Evolutionary conservation across 2,888 invertebrate species (phyloP), one percentile per base, ranked within the genome.

Genomic region (Lamellibrachia satsuma): DNA sequence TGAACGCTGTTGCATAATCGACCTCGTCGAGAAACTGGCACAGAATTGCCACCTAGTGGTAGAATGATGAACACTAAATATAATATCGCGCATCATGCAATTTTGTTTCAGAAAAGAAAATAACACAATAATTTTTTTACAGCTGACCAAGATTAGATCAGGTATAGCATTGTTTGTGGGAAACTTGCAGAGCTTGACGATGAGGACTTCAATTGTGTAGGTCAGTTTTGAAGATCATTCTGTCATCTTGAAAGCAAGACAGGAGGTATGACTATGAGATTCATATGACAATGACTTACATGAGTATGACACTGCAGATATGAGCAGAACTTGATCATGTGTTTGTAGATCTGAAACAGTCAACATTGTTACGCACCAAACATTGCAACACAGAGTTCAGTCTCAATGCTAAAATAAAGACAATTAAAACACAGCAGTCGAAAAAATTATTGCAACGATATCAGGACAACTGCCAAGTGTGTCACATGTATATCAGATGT

Each of bases 11-110:
- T 11, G 98, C 97, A 96, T 99, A 99, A 97, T 99, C 99, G 0
- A 98, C 98, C 95, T 99, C 98, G 92, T 99, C 98, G 75, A 99
- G 97, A 96, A 99, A 98, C 96, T 98, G 99, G 96, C 99, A 99
- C 51, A 99, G 97, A 90, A 99, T 98, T 39, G 98, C 93, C 94
- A 97, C 97, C 96, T 97, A 22, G 15, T 22, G 75, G 75, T 75
- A 75, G n/a, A 22, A 75, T n/a, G n/a, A 75, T 22, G 22, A 75
- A 75, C 75, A 4, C 6, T 15, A 75, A 15, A 6, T 22, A 75
- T 75, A 75, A 6, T 22, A 75, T 39, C 39, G 39, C 39, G 39
- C 39, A 75, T 22, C 75, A 75, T 15, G 6, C 22, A 15, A 15
- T 75, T 22, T 75, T 75, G 15, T 15, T 39, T 75, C 4, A 6